Base-by-base conservation (phyloP, 2,113 vertebrate genomes). In the Riparia riparia region DNA sequence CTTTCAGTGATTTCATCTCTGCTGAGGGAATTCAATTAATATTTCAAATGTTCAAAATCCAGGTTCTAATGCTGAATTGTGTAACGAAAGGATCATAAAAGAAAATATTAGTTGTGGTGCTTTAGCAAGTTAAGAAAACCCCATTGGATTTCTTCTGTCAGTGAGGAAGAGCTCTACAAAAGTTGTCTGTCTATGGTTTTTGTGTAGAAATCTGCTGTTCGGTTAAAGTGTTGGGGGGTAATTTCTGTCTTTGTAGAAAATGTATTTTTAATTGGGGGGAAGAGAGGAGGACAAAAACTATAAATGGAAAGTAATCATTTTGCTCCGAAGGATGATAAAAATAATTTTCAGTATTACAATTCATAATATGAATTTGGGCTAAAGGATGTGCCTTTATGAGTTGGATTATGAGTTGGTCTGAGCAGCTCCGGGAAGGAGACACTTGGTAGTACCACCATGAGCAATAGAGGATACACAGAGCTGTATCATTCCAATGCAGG, bases 1-100 rank as follows among this genome's bases (percentile, higher is more conserved):
- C 61, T 82, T 89, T 56, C 80, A 65, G 61, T 69, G 73, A 82
- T 93, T 84, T 91, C 3, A 24, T 22, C 42, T 91, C 77, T 79
- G 28, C 22, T 44, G n/a, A 86, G 72, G 32, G 86, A 88, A 86
- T 39, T 90, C 32, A 65, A 2, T 76, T 53, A 64, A 50, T 26
- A 77, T 74, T 93, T 86, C 31, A 74, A 42, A 25, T 64, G 41
- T 56, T 82, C 47, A 90, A 81, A 90, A 80, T 34, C 41, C 44
- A 68, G 12, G 7, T 73, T 86, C 25, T 77, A 87, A 42, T 24
- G 20, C 22, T 71, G 64, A 56, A 41, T 60, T 83, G 31, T 94
- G 56, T 53, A 78, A 76, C 74, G 69, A 90, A 85, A 84, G 83
- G 28, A 53, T 85, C 9, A 37, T 15, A 54, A 92, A 86, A 78